These are phyloP conservation scores for Troides helena DNA, from an alignment of 2,888 invertebrate genomes.

Conservation along the genomic window DNA sequence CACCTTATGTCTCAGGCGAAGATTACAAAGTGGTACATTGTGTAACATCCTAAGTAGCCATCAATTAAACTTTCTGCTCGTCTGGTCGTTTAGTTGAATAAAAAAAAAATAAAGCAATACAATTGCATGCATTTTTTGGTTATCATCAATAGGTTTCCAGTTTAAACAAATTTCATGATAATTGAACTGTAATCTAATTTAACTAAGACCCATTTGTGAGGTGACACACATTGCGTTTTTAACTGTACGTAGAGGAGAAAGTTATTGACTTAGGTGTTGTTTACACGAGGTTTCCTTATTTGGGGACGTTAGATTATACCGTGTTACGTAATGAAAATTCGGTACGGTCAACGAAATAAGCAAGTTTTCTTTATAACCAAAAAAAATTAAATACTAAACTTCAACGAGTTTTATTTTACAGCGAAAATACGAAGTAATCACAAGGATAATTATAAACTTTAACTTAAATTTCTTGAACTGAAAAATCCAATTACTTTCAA, in stretches of 20 bases:
- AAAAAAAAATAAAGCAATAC: too few relatives aligned
- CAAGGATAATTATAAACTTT: background rate
- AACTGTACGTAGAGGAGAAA: constrained; percentile 27
- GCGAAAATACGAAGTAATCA: background rate
- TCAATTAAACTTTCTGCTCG: too few relatives aligned
- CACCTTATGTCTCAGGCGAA: too few relatives aligned
- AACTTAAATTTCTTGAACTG: too few relatives aligned
- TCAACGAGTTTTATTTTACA: background rate
- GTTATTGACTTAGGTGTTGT: constrained; percentile 41
- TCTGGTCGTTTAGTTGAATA: too few relatives aligned
- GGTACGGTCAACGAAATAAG: constrained; percentile 45
- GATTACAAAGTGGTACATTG: too few relatives aligned
- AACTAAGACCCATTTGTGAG: background rate
- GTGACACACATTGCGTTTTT: constrained; percentile 17
- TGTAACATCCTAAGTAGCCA: too few relatives aligned
- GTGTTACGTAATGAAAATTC: constrained; percentile 44
- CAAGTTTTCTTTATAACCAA: background rate
- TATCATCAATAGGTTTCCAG: too few relatives aligned
- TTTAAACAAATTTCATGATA: background rate
- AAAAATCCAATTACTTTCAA: too few relatives aligned
- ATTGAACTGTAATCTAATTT: constrained; percentile 6
- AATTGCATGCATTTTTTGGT: too few relatives aligned
- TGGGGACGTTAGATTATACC: constrained; percentile 51
- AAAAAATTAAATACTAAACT: background rate
- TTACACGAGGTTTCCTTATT: constrained; percentile 61